Evolutionary conservation across 2,797 vertebrate species (phyloP).

Genomic region (Hemitrygon akajei): DNA sequence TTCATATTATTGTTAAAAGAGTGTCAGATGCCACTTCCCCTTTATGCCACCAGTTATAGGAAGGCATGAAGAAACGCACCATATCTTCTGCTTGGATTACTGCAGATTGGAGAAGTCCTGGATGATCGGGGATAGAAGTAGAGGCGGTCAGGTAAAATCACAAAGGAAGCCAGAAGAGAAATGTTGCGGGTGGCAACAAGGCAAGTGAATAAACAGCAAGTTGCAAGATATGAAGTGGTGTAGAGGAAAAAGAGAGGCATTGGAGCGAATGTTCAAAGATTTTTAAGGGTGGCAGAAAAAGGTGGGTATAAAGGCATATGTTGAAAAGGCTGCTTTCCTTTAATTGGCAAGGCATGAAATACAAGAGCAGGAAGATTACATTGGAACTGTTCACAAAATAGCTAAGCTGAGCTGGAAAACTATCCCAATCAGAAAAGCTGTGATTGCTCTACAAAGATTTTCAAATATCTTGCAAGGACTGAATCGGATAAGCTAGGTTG

Average conservation of each 20-base stretch:
- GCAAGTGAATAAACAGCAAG: too few species aligned
- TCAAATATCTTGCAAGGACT: too few species aligned
- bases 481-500: too few species aligned
- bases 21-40: neutral
- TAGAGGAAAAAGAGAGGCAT: neutral
- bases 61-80: neutral
- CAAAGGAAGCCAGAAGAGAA: neutral
- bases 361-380: too few species aligned
- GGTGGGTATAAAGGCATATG: too few species aligned
- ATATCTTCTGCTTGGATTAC: neutral
- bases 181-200: too few species aligned
- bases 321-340: too few species aligned
- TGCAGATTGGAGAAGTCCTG: neutral
- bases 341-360: too few species aligned
- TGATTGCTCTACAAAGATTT: too few species aligned
- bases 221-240: neutral
- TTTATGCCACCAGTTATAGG: neutral
- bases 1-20: neutral
- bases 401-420: too few species aligned
- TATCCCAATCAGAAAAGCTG: too few species aligned
- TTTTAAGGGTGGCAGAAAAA: neutral
- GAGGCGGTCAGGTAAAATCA: neutral
- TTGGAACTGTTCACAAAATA: too few species aligned
- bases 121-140: neutral
- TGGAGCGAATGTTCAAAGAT: neutral